These are phyloP conservation scores for Scalopus aquaticus DNA, from an alignment of 2,113 vertebrate genomes.

Conservation along the genomic window DNA sequence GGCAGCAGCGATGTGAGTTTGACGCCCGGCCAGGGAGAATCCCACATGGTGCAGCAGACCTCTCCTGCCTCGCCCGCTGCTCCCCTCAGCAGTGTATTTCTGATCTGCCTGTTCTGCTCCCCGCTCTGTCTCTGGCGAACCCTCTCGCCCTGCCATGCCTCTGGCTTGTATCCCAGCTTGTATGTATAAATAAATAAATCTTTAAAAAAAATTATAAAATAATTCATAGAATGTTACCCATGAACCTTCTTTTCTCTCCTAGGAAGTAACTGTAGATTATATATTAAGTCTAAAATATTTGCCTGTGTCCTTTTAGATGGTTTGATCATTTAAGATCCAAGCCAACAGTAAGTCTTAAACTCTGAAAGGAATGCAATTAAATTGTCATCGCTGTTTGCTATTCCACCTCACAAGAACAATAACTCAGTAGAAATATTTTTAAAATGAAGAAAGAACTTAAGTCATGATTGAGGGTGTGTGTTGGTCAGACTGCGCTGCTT, in stretches of 20 bases:
- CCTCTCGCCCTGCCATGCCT: no score
- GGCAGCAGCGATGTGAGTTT: no score
- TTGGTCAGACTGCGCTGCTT: background rate
- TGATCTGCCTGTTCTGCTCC: no score
- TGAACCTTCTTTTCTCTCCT: background rate
- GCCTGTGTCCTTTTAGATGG: background rate
- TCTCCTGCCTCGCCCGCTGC: no score
- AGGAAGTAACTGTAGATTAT: background rate
- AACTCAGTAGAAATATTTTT: conserved; percentile 38
- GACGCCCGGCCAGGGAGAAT: no score
- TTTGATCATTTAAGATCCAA: conserved; percentile 48
- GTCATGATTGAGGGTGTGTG: background rate
- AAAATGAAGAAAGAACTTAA: conserved; percentile 26
- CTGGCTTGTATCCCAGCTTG: no score
- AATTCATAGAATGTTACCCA: background rate
- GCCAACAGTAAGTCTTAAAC: background rate
- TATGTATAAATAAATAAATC: no score
- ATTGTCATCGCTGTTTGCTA: conserved; percentile 39
- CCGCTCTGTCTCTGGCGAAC: no score
- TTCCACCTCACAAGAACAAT: background rate
- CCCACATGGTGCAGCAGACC: no score
- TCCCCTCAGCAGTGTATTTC: no score
- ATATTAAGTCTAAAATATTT: conserved; percentile 33
- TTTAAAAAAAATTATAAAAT: background rate
- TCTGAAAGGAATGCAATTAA: conserved; percentile 31